These are phyloP conservation scores for Ctenoplectra terminalis DNA, from an alignment of 1,140 invertebrate genomes.

Conservation along the genomic window DNA sequence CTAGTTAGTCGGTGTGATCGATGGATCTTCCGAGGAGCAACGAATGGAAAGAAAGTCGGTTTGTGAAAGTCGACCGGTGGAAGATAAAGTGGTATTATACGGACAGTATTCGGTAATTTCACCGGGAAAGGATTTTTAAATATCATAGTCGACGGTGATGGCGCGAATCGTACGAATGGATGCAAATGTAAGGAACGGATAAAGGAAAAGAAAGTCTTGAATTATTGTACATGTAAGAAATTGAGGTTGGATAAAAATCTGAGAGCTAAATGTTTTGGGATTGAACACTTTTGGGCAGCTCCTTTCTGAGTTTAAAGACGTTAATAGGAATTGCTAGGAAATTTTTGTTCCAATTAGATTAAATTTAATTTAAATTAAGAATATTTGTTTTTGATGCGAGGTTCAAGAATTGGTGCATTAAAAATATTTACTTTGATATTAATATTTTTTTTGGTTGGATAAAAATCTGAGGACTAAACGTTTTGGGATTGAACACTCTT, in stretches of 20 bases:
- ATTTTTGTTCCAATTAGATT: too few relatives aligned
- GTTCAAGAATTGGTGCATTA: too few relatives aligned
- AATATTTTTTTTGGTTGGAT: too few relatives aligned
- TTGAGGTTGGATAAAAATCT: not conserved
- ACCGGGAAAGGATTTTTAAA: not conserved
- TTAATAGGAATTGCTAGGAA: too few relatives aligned
- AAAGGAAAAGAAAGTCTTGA: not conserved
- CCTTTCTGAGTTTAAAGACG: too few relatives aligned
- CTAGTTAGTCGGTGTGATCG: not conserved
- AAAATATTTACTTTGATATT: too few relatives aligned
- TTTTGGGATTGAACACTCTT: too few relatives aligned
- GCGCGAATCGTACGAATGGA: not conserved
- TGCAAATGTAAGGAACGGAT: not conserved
- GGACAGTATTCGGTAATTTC: not conserved
- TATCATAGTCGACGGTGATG: not conserved
- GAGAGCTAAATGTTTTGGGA: too few relatives aligned
- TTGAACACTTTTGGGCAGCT: not conserved
- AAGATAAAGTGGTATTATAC: not conserved
- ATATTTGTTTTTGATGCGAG: too few relatives aligned
- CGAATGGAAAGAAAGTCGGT: constrained; percentile 7
- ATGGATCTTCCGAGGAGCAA: not conserved
- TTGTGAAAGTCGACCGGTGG: not conserved
- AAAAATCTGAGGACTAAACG: too few relatives aligned
- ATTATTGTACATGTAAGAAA: too few relatives aligned
- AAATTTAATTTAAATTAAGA: too few relatives aligned